These are phyloP conservation scores for Cephalopholis sonnerati DNA, from an alignment of 2,113 vertebrate genomes.

Conservation along the genomic window DNA sequence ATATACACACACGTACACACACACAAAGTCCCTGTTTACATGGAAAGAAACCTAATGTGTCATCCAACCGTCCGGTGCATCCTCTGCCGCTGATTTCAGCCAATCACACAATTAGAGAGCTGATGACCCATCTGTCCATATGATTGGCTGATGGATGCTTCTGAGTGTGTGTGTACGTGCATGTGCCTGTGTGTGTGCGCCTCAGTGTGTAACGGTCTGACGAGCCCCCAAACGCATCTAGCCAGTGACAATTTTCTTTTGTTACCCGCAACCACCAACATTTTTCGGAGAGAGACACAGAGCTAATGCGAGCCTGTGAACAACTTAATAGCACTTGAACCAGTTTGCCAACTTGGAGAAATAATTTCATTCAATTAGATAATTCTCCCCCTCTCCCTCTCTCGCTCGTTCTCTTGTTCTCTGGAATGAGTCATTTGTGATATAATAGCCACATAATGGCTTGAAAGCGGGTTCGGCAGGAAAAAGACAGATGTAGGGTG, in stretches of 20 bases:
- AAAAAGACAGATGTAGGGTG: constrained; percentile 73
- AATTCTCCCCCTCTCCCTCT: constrained; percentile 62
- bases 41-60: constrained; percentile 66
- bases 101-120: constrained; percentile 81
- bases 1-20: neutral
- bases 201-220: constrained; percentile 39
- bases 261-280: constrained; percentile 61
- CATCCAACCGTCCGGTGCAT: constrained; percentile 62
- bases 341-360: constrained; percentile 83
- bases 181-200: constrained; percentile 4
- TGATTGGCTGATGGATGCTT: constrained; percentile 74
- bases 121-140: constrained; percentile 82
- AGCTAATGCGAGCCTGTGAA: constrained; percentile 71
- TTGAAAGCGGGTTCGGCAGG: constrained; percentile 66
- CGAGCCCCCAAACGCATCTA: constrained; percentile 66
- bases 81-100: constrained; percentile 71
- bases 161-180: constrained; percentile 22
- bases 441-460: constrained; percentile 79
- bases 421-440: constrained; percentile 77
- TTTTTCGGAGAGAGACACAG: constrained; percentile 49
- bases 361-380: constrained; percentile 83
- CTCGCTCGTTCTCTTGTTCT: constrained; percentile 67
- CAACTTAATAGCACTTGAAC: constrained; percentile 81
- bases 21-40: constrained; percentile 44
- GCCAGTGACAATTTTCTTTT: constrained; percentile 77